Conservation (phyloP, 2,888 invertebrate species). For the Trachelus troglodyta region DNA sequence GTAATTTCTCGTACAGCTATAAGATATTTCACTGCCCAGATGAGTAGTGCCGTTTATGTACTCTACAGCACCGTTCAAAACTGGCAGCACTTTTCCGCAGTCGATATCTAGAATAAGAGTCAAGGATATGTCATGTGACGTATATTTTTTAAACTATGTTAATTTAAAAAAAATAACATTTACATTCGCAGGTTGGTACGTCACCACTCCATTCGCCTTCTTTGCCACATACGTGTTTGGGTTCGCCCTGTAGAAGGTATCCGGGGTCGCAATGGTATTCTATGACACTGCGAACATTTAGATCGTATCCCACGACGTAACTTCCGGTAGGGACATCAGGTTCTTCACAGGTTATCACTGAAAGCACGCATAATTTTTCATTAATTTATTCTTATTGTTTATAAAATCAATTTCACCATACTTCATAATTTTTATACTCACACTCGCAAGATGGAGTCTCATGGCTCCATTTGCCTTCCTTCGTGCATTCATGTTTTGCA, state of each 20-base stretch:
- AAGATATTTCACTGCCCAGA: conserved; percentile 82
- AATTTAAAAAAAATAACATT: conserved; percentile 44
- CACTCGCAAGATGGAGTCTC: conserved; percentile 88
- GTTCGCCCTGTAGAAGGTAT: conserved; percentile 80
- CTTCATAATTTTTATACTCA: conserved; percentile 63
- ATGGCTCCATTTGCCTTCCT: conserved; percentile 89
- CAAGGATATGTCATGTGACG: neutral
- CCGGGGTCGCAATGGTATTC: conserved; percentile 91
- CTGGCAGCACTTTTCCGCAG: conserved; percentile 84
- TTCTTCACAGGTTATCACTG: conserved; percentile 87
- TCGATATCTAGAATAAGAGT: conserved; percentile 77
- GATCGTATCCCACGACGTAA: conserved; percentile 89
- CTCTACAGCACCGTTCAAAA: conserved; percentile 81
- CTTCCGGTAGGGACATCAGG: conserved; percentile 88
- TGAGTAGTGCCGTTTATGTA: conserved; percentile 84
- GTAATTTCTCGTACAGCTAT: conserved; percentile 84
- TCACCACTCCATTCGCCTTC: conserved; percentile 88
- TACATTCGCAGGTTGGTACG: conserved; percentile 87
- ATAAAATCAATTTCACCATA: neutral
- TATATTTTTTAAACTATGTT: neutral
- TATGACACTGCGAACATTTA: conserved; percentile 88
- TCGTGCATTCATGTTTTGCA: conserved; percentile 77
- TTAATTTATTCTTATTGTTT: neutral
- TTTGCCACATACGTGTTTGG: conserved; percentile 76
- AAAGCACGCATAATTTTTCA: neutral